Base-by-base conservation (phyloP, 2,113 vertebrate genomes). In the Lutjanus erythropterus region DNA sequence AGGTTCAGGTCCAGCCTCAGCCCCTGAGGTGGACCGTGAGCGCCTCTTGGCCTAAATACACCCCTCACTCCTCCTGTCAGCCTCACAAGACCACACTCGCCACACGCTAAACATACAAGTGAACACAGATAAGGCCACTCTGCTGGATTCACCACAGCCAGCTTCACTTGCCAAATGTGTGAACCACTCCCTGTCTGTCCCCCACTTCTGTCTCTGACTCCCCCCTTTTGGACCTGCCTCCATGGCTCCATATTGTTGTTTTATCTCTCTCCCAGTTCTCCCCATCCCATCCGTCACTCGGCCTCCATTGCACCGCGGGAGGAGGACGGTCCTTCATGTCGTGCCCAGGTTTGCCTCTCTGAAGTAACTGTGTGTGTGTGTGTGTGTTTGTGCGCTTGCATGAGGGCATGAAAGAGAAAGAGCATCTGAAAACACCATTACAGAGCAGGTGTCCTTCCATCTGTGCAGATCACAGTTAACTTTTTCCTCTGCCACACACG, bases 371-470 rank as follows among this genome's bases (percentile, higher is more conserved):
- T 71, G 58, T 81, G 61, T 76, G 60, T 69, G 60, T 86, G 67
- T 56, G 60, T 79, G 49, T 67, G 65, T 79, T 5, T 77, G 53
- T 68, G 70, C 11, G 25, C 59, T 75, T 62, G 59, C 47, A 65
- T 29, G 56, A 71, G 62, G 71, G 65, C 84, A 78, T 66, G 77
- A 76, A 79, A 85, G 83, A 87, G 35, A 55, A 69, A 78, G 71
- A 82, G 75, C 58, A 78, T 84, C 67, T 73, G 56, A 83, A 88
- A 83, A 85, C 53, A 68, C 73, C 89, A 93, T 92, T 93, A 90
- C 85, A 78, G 78, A 88, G 82, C 93, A 94, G 92, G 93, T 92
- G 93, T 89, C 88, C 59, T 49, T 87, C 92, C 91, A 90, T 91
- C 89, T 93, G 90, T 88, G 85, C 79, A 71, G 80, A 91, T 91